phyloP scores from a whole-genome alignment of 2,797 vertebrate genomes.

The Benthosema pterotum region DNA sequence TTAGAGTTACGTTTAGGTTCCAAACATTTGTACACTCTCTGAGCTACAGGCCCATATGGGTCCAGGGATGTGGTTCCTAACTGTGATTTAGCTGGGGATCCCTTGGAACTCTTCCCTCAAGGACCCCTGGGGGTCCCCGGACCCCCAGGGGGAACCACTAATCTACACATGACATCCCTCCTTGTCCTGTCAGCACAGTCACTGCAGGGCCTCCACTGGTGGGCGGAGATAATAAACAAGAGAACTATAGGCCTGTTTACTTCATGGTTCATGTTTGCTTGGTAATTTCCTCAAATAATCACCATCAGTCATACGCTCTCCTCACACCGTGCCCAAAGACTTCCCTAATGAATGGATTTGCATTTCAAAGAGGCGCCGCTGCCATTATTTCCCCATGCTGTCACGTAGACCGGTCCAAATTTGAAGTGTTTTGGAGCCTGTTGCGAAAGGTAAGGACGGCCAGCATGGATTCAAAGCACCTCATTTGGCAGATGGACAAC shows the following conservation, averaged over 20 bases:
- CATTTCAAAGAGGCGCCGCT: constrained; percentile 22
- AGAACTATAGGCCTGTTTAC: background rate
- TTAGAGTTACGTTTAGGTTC: no score
- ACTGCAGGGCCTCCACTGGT: background rate
- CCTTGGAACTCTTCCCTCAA: no score
- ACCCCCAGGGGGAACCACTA: background rate
- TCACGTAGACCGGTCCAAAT: background rate
- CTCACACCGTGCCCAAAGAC: constrained; percentile 4
- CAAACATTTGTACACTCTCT: no score
- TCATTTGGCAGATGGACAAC: no score
- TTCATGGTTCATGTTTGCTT: background rate
- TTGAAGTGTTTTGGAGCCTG: background rate
- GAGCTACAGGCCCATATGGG: no score
- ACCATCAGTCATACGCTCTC: constrained; percentile 12
- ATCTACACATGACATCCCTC: background rate
- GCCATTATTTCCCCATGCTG: background rate
- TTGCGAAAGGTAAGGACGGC: background rate
- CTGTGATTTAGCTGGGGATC: no score
- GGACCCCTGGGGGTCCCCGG: no score
- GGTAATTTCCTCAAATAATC: constrained; percentile 1
- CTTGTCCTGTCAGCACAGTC: background rate
- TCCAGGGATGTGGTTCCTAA: no score
- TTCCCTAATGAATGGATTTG: constrained; percentile 21
- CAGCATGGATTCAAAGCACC: background rate
- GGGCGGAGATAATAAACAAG: background rate